Evolutionary conservation across 1,140 invertebrate species (phyloP), one percentile per base, ranked within the genome.

Genomic region (Bombus fervidus): DNA sequence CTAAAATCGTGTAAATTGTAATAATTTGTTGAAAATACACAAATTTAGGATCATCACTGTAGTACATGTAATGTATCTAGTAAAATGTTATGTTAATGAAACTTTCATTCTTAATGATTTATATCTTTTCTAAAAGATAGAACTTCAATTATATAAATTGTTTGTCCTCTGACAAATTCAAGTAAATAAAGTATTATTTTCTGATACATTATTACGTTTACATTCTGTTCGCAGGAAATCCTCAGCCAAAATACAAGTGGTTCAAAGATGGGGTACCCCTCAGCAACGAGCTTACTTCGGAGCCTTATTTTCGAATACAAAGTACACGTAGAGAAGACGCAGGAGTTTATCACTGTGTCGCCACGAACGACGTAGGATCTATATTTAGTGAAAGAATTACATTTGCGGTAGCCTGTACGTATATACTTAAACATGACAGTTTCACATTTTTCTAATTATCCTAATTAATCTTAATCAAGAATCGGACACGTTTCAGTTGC

Each of bases 261-360:
- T 95, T 98, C 77, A 98, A 98, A 95, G 98, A 99, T 93, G 97
- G 97, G 12, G 91, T 96, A 71, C 96, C 97, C 62, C 94, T 98
- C 74, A 97, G 96, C 62, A 97, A 97, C 90, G 97, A 97, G 91
- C 96, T 97, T 66, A 96, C 96, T 12, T 94, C 94, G 1, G 97
- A 98, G 92, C 96, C 97, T 90, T 98, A 97, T 93, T 97, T 97
- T 94, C 97, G 97, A 92, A 98, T 99, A 84, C 96, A 97, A 86
- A 97, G 97, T 89, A 97, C 98, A 3, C 96, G 96, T 80, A 95
- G 97, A 53, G 96, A 97, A 80, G 98, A 99, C 94, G 97, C 97
- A 53, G 98, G 98, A 28, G 96, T 97, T 59, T 99, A 99, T 94
- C 97, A 98, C 92, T 99, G 98, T 95, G 97, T 98, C 73, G 98